These are phyloP conservation scores for Nerophis ophidion DNA, from an alignment of 2,113 vertebrate genomes.

Conservation along the genomic window DNA sequence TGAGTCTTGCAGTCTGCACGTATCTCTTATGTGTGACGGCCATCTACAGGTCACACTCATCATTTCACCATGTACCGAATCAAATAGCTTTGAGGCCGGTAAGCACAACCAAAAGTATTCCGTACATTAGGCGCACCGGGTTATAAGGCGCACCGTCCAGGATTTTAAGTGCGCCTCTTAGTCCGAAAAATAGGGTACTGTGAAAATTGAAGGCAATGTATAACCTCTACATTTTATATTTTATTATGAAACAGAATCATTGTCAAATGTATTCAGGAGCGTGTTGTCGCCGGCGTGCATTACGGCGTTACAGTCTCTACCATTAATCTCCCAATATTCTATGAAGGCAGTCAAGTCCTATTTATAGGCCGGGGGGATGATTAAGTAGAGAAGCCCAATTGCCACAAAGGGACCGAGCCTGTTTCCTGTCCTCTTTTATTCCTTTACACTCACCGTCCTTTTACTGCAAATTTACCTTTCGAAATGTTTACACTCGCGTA, in stretches of 20 bases:
- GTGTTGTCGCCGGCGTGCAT: slow-evolving; percentile 38
- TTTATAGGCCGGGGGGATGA: slow-evolving; percentile 63
- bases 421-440: slow-evolving; percentile 32
- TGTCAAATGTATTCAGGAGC: slow-evolving; percentile 36
- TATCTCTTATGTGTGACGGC: no score
- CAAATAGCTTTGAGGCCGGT: no score
- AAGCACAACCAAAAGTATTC: no score
- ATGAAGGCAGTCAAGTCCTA: slow-evolving; percentile 49
- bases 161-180: no score
- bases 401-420: slow-evolving; percentile 58
- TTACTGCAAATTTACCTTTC: slow-evolving; percentile 10
- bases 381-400: slow-evolving; percentile 58
- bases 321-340: slow-evolving; percentile 68
- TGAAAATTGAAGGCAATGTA: slow-evolving; percentile 18
- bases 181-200: background rate
- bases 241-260: slow-evolving; percentile 13
- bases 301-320: slow-evolving; percentile 49
- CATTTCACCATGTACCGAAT: no score
- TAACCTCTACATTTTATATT: slow-evolving; percentile 8
- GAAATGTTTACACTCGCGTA: background rate
- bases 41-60: no score
- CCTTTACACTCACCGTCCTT: slow-evolving; percentile 30
- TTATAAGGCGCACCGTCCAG: no score
- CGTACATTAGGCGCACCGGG: no score
- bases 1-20: no score